These are phyloP conservation scores for Salvelinus alpinus DNA, from an alignment of 2,113 vertebrate species.

Conservation along the genomic window DNA sequence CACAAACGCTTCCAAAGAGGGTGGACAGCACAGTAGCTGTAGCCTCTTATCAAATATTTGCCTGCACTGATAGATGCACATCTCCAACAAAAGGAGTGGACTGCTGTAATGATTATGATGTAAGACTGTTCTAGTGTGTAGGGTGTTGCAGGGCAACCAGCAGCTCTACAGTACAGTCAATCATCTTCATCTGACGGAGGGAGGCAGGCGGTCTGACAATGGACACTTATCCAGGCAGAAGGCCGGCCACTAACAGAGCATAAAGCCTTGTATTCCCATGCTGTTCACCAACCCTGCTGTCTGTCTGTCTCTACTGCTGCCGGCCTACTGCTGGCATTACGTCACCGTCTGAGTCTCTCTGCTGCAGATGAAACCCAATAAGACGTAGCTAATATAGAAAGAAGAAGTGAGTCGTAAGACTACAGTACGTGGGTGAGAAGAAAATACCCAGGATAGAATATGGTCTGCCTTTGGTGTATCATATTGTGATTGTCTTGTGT, in stretches of 20 bases:
- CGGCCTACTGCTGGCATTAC: slow-evolving; percentile 52
- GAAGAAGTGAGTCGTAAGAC: background rate
- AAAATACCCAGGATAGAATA: too few species aligned
- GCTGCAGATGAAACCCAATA: slow-evolving; percentile 37
- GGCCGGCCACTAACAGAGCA: slow-evolving; percentile 64
- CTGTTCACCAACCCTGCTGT: slow-evolving; percentile 41
- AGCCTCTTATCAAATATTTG: slow-evolving; percentile 22
- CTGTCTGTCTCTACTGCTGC: slow-evolving; percentile 39
- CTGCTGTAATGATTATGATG: slow-evolving; percentile 32
- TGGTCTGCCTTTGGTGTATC: too few species aligned
- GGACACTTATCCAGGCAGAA: slow-evolving; percentile 57
- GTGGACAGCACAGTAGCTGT: background rate
- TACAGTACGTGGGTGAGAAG: too few species aligned
- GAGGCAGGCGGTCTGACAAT: slow-evolving; percentile 53
- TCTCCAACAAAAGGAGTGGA: slow-evolving; percentile 30
- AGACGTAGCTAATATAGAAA: slow-evolving; percentile 29
- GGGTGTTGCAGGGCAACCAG: slow-evolving; percentile 44
- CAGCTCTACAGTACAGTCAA: slow-evolving; percentile 36
- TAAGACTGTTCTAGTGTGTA: slow-evolving; percentile 40
- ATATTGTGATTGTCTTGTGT: too few species aligned
- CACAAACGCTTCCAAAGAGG: background rate
- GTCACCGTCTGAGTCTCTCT: slow-evolving; percentile 40
- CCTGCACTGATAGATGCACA: slow-evolving; percentile 11
- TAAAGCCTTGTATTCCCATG: slow-evolving; percentile 42
- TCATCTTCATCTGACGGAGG: slow-evolving; percentile 18